Conservation (phyloP, 2,888 invertebrate species). For the Agrenia bidenticulata region DNA sequence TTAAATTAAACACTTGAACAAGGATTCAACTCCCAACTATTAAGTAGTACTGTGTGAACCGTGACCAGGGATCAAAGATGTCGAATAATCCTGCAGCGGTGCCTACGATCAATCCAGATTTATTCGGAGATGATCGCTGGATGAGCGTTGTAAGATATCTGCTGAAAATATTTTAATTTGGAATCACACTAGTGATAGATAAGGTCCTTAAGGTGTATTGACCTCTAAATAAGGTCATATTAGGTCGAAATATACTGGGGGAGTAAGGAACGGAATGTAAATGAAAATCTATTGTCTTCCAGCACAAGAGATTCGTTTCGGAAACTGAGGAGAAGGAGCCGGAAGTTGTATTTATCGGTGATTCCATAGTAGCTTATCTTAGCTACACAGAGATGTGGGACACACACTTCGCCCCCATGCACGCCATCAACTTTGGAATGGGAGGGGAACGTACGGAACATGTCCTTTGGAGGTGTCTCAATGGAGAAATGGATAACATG, state of each 20-base stretch:
- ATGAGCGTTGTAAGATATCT: constrained; percentile 72
- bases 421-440: constrained; percentile 88
- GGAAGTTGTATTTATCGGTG: constrained; percentile 88
- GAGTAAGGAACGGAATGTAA: too few species aligned
- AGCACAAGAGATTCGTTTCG: constrained; percentile 82
- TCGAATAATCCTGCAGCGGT: constrained; percentile 61
- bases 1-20: too few species aligned
- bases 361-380: constrained; percentile 79
- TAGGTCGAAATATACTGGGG: background rate
- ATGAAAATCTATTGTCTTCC: too few species aligned
- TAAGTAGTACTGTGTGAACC: too few species aligned
- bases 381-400: constrained; percentile 85
- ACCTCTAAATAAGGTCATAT: background rate
- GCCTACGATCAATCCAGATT: constrained; percentile 71
- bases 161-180: too few species aligned
- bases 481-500: constrained; percentile 85
- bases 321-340: constrained; percentile 88
- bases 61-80: too few species aligned
- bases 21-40: too few species aligned
- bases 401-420: constrained; percentile 85
- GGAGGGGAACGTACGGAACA: constrained; percentile 84
- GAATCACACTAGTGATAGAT: background rate
- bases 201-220: background rate
- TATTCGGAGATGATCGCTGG: constrained; percentile 83
- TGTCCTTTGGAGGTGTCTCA: constrained; percentile 83